A percentile compares a stretch with the other conserved stretches of the same genome.
phyloP scores from a whole-genome alignment of 1,140 invertebrate genomes.

The Monomorium pharaonis region DNA sequence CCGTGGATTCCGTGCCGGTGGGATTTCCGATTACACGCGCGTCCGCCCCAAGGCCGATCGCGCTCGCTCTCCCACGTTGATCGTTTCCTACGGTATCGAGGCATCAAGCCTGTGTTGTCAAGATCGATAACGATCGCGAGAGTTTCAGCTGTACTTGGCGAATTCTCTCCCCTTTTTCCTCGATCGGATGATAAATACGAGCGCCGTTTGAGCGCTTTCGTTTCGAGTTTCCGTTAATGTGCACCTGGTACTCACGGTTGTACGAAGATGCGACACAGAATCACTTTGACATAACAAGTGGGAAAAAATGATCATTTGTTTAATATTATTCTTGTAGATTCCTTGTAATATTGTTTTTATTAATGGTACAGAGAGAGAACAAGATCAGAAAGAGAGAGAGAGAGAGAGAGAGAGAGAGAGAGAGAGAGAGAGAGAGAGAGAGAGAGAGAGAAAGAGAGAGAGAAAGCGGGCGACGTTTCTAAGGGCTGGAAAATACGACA shows the following conservation, averaged over 20 bases:
- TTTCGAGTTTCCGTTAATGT: not conserved
- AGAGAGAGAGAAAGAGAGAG: not conserved
- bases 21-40: conserved; percentile 58
- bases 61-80: conserved; percentile 16
- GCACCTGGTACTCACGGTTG: too few species aligned
- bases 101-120: conserved; percentile 5
- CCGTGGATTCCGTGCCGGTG: conserved; percentile 56
- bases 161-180: not conserved
- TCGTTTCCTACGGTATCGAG: not conserved
- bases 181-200: conserved; percentile 10
- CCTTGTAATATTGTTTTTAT: not conserved
- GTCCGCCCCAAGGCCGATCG: conserved; percentile 27
- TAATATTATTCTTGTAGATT: not conserved
- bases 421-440: too few species aligned
- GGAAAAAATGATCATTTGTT: too few species aligned
- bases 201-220: not conserved
- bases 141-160: conserved; percentile 7
- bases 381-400: too few species aligned
- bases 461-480: not conserved
- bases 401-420: too few species aligned
- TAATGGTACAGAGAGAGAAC: too few species aligned
- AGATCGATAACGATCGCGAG: conserved; percentile 45
- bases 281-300: too few species aligned
- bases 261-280: not conserved
- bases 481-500: not conserved